Percentiles rank a stretch among this genome's conserved stretches.
phyloP scores from a whole-genome alignment of 2,888 invertebrate genomes.

The Bhutanitis thaidina region DNA sequence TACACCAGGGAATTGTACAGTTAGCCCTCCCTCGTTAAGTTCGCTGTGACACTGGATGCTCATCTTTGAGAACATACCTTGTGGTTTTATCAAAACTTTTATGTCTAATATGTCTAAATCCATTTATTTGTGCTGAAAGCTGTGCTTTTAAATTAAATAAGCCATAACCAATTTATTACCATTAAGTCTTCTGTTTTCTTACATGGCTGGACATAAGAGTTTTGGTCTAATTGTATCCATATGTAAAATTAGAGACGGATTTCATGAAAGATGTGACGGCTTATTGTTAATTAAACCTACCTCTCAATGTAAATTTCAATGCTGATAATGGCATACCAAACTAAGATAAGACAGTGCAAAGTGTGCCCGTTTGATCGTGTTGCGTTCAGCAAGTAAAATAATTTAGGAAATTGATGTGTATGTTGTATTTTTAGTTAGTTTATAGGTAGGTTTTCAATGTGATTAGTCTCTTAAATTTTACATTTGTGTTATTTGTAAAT shows the following conservation, averaged over 20 bases:
- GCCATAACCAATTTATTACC: slow-evolving; percentile 49
- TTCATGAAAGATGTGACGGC: slow-evolving; percentile 57
- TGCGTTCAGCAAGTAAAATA: slow-evolving; percentile 49
- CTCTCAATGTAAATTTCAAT: slow-evolving; percentile 77
- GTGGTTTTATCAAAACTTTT: slow-evolving; percentile 70
- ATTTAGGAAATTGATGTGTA: slow-evolving; percentile 76
- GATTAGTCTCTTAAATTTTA: slow-evolving; percentile 80
- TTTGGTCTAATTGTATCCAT: slow-evolving; percentile 65
- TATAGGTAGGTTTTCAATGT: slow-evolving; percentile 78
- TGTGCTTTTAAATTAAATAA: slow-evolving; percentile 61
- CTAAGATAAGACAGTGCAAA: slow-evolving; percentile 58
- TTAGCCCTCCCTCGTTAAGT: slow-evolving; percentile 79
- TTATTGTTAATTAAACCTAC: slow-evolving; percentile 75
- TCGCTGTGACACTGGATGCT: slow-evolving; percentile 77
- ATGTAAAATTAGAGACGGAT: slow-evolving; percentile 76
- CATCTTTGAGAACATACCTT: slow-evolving; percentile 62
- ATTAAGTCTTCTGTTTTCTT: slow-evolving; percentile 44
- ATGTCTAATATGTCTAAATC: slow-evolving; percentile 42
- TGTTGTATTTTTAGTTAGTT: slow-evolving; percentile 80
- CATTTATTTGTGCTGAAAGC: slow-evolving; percentile 50
- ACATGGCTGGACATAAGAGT: slow-evolving; percentile 49
- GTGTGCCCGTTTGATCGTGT: slow-evolving; percentile 29
- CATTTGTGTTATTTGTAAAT: slow-evolving; percentile 79
- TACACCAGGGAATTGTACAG: slow-evolving; percentile 78
- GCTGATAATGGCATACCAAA: slow-evolving; percentile 76